A percentile compares a stretch with the other conserved stretches of the same genome.
Conservation (phyloP, 2,888 invertebrate species). For the Rhagonycha lutea region DNA sequence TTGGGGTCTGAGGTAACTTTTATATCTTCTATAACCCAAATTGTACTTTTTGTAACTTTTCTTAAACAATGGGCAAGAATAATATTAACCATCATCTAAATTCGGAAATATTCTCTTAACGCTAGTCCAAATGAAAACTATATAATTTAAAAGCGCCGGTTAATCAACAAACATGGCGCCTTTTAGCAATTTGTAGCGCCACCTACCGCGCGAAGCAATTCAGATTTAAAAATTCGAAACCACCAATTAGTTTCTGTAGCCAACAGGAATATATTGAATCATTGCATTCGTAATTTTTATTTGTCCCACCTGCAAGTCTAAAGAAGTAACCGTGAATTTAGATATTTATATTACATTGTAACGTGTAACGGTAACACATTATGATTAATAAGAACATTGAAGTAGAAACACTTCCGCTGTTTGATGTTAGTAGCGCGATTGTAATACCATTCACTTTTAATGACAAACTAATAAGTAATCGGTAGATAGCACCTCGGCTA, state of each 20-base stretch:
- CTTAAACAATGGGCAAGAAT: too few species aligned
- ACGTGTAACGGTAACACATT: not conserved
- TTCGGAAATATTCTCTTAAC: too few species aligned
- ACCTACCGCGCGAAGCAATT: not conserved
- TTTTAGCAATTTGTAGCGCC: not conserved
- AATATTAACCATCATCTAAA: too few species aligned
- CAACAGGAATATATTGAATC: not conserved
- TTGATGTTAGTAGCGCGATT: not conserved
- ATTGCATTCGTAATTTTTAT: not conserved
- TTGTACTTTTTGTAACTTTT: too few species aligned
- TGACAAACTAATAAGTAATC: not conserved
- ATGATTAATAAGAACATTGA: not conserved
- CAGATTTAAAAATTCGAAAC: not conserved
- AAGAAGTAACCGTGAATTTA: not conserved
- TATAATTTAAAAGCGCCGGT: not conserved
- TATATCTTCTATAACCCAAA: too few species aligned
- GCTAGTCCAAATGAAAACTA: too few species aligned
- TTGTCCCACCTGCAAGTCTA: not conserved
- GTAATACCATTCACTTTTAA: not conserved
- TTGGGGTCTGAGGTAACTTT: too few species aligned
- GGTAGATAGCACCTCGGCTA: not conserved
- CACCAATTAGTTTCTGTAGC: not conserved
- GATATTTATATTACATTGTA: not conserved
- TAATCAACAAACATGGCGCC: not conserved
- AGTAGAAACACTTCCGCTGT: not conserved